Base-by-base conservation (phyloP, 2,888 invertebrate species). In the Heliconius hortense region DNA sequence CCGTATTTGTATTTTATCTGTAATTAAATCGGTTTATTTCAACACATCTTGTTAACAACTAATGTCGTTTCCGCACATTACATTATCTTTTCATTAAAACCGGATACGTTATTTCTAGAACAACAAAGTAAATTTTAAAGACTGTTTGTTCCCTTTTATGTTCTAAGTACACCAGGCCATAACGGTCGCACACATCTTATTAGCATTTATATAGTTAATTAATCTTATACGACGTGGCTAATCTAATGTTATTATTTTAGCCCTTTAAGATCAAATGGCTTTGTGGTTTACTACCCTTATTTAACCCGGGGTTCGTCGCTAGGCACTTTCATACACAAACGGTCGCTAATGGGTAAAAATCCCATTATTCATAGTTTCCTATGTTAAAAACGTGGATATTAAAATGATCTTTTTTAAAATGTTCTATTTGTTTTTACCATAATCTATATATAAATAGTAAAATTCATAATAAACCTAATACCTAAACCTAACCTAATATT, bases 191-290 rank as follows among this genome's bases (percentile, higher is more conserved):
- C 63, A 64, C 64, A 43, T 70, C 74, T 70, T 70, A 74, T 74
- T 74, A 70, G 70, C 70, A 74, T 74, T 70, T 74, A 70, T 70
- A 74, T 74, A 53, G 74, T 74, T 74, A 70, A 74, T 74, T 74
- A 56, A 70, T 74, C 70, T 74, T 70, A 53, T 39, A 62, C 69
- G 63, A 70, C 39, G 63, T 74, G 68, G 68, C 35, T 70, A 70
- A 74, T 74, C 74, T 70, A 74, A 35, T 59, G 70, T 74, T 59
- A 70, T 70, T 74, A 74, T 70, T 74, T 39, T 70, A 74, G 28
- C 68, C 63, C 62, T 39, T 74, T 21, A 70, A 70, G 70, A 70
- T 74, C 56, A 63, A 68, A 74, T 59, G 59, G 39, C 59, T 70
- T 60, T 59, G 39, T 70, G 8, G 4, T 70, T 35, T 60, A 71